Evolutionary conservation across 2,888 invertebrate species (phyloP), one percentile per base, ranked within the genome.

Genomic region (Hipparchia sbordonii): DNA sequence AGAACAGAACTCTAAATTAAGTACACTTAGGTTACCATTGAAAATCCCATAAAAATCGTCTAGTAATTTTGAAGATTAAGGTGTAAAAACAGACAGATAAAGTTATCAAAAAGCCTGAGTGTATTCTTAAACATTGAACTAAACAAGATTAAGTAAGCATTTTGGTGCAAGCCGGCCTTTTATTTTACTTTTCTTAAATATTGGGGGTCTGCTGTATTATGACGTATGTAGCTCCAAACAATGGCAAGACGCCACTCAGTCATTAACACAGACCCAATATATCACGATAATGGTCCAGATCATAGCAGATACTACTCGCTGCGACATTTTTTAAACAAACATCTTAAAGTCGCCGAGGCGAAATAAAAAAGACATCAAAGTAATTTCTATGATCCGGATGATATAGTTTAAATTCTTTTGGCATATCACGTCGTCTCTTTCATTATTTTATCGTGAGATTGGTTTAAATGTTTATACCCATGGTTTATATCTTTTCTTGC

Each of bases 391-490:
- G 63, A 71, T 67, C 68, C 13, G 62, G 56, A 60, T 67, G 66
- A 72, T 72, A 57, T 74, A 67, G 60, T 71, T 62, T 73, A 60
- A 72, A 52, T 71, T 72, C 57, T 65, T 61, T 70, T 73, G 65
- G 67, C 59, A 70, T 74, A 71, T 73, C 59, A 56, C 74, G 70
- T 71, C 72, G 76, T 72, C 71, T 75, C 67, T 75, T 75, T 76
- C 75, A 71, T 79, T 77, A 71, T 77, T 70, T 67, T 70, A 78
- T 74, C 72, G 71, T 72, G 67, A 65, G 73, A 70, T 65, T 39
- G 2, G 39, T 39, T 39, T 39, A 39, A 23, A 63, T 74, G 65
- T 74, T 72, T 73, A 72, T 70, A 73, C 67, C 74, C 23, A 23
- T 23, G 1, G 1, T 74, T 71, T 69, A 74, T 78, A 74, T 72